Evolutionary conservation across 1,140 invertebrate genomes (phyloP).

Genomic region (Trichomalopsis sarcophagae): DNA sequence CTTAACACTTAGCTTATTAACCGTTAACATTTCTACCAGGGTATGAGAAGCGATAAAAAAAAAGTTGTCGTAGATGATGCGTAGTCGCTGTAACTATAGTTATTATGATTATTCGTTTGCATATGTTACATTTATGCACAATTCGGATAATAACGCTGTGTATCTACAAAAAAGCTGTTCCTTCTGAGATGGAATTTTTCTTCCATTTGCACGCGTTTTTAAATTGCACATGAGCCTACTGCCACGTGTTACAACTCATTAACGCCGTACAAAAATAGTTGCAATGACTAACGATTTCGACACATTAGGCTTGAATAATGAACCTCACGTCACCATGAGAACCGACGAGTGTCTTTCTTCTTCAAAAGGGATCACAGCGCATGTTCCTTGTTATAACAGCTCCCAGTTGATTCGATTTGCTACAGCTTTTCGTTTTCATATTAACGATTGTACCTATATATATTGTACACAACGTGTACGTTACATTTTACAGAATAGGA

Average conservation of each 20-base stretch:
- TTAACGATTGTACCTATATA: slow-evolving; percentile 19
- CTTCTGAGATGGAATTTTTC: too few species aligned
- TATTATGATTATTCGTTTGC: neutral
- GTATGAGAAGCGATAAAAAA: neutral
- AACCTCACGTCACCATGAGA: neutral
- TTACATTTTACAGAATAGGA: neutral
- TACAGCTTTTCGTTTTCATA: slow-evolving; percentile 4
- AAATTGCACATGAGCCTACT: too few species aligned
- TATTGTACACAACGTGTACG: neutral
- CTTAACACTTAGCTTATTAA: too few species aligned
- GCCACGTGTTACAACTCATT: too few species aligned
- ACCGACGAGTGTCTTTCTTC: neutral
- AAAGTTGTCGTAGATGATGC: neutral
- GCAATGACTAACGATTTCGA: neutral
- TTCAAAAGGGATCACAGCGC: neutral
- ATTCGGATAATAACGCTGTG: neutral
- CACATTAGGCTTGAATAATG: neutral
- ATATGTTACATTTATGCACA: neutral
- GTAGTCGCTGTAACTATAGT: neutral
- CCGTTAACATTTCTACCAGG: too few species aligned
- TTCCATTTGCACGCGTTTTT: too few species aligned
- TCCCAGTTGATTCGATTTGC: neutral
- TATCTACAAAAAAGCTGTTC: too few species aligned
- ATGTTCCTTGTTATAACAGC: neutral
- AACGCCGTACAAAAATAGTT: neutral